Base-by-base conservation (phyloP, 2,888 invertebrate species). In the Drosophila incognita region DNA sequence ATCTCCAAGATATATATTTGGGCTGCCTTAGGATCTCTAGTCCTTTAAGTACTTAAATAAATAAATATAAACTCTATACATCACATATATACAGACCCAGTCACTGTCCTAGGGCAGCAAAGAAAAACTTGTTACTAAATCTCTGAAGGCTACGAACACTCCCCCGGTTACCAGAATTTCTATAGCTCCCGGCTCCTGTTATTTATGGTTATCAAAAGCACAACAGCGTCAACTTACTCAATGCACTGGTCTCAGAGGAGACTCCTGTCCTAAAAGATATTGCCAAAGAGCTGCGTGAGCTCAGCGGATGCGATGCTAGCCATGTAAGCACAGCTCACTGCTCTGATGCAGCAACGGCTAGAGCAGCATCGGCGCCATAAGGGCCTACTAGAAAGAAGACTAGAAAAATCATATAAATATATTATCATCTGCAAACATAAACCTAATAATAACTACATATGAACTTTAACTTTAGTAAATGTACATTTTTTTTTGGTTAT, bases 241-340 rank as follows among this genome's bases (percentile, higher is more conserved):
- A n/a, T 42, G 40, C 31, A 15, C 29, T 42, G 10, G 40, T 40
- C 21, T 21, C 57, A 40, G 57, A 15, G 21, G 21, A 57, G 42
- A 42, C 11, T 57, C 21, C 57, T 6, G 31, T 57, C 21, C 42
- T 57, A 57, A 57, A 53, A 35, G 53, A 56, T 56, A 40, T 29
- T 18, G 56, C 29, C 56, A 40, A 40, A 31, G 40, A 40, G 40
- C 56, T 40, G 57, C 57, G n/a, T 15, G 15, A 21, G 57, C 56
- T 40, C 38, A 21, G 38, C 38, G 56, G 27, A 40, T 13, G 56
- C 18, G 24, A 15, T 38, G 27, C 27, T 36, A 38, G 18, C 54
- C 36, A 36, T 36, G 54, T 13, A 18, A 52, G 51, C 31, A n/a
- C n/a, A 33, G 52, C 52, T 52, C 29, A 52, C 21, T 52, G 52